Percentiles rank a stretch among this genome's conserved stretches.
Evolutionary conservation across 2,797 vertebrate species (phyloP).

Genomic region (Rachycentron canadum): DNA sequence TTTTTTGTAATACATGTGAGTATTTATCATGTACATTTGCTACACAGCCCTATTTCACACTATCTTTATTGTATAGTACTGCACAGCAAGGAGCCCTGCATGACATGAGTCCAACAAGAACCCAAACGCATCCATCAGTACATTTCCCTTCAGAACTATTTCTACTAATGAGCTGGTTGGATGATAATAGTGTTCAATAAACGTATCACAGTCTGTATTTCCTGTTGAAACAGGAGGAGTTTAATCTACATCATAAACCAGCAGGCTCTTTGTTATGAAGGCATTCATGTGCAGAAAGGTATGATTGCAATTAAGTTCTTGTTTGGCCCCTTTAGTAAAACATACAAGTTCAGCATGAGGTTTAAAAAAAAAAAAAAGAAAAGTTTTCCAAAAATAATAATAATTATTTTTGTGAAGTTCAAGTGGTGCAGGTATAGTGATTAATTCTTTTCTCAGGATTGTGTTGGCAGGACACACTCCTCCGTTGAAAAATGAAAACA

Average conservation of each 20-base stretch:
- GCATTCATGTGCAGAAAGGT: neutral
- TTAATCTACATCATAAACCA: too few species aligned
- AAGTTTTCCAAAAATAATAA: neutral
- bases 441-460: constrained; percentile 1
- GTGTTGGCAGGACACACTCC: neutral
- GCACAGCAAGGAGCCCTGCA: constrained; percentile 4
- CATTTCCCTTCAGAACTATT: constrained; percentile 42
- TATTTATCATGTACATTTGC: constrained; percentile 4
- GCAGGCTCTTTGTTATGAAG: neutral
- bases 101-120: constrained; percentile 32
- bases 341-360: neutral
- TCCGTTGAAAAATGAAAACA: neutral
- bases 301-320: neutral
- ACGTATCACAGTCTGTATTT: constrained; percentile 8
- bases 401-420: too few species aligned
- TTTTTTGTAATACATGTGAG: neutral
- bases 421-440: neutral
- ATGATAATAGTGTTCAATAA: constrained; percentile 39
- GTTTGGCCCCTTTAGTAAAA: neutral
- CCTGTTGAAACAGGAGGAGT: neutral
- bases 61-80: neutral
- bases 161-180: constrained; percentile 50
- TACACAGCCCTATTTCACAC: constrained; percentile 14
- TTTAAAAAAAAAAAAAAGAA: neutral
- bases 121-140: constrained; percentile 11